Conservation (phyloP, 2,888 invertebrate species). For the Drosophila meridiana region DNA sequence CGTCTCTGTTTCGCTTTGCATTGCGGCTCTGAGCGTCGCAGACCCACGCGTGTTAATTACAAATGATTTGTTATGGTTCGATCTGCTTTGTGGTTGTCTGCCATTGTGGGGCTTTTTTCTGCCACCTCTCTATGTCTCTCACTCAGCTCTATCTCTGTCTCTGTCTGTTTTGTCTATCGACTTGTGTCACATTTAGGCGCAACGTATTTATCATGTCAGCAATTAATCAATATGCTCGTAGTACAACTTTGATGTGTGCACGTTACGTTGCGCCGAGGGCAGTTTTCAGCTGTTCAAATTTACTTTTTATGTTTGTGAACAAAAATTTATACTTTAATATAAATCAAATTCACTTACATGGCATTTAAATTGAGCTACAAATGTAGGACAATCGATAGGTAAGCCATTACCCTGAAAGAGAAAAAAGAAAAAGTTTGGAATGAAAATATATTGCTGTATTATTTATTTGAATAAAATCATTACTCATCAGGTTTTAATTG, state of each 20-base stretch:
- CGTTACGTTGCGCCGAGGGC: slow-evolving; percentile 25
- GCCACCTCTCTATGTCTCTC: slow-evolving; percentile 16
- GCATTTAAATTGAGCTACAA: neutral
- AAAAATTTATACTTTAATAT: neutral
- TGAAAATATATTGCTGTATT: neutral
- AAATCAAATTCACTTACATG: neutral
- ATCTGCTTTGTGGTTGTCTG: slow-evolving; percentile 59
- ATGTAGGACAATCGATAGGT: neutral
- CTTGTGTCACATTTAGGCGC: slow-evolving; percentile 76
- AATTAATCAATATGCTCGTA: slow-evolving; percentile 73
- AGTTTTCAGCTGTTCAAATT: neutral
- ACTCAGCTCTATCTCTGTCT: slow-evolving; percentile 1
- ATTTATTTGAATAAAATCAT: no score
- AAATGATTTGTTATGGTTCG: slow-evolving; percentile 76
- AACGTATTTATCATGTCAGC: slow-evolving; percentile 78
- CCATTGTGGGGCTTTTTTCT: slow-evolving; percentile 68
- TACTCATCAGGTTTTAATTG: no score
- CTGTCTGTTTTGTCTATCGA: slow-evolving; percentile 27
- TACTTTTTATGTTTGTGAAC: neutral
- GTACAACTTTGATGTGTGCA: slow-evolving; percentile 38
- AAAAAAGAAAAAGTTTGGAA: neutral
- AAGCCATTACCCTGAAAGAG: neutral
- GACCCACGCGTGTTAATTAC: slow-evolving; percentile 80
- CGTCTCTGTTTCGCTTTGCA: slow-evolving; percentile 18
- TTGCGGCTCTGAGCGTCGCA: slow-evolving; percentile 31